A percentile compares a stretch with the other conserved stretches of the same genome.
Conservation (phyloP, 2,797 vertebrate genomes). For the Helicolenus hilgendorfi region DNA sequence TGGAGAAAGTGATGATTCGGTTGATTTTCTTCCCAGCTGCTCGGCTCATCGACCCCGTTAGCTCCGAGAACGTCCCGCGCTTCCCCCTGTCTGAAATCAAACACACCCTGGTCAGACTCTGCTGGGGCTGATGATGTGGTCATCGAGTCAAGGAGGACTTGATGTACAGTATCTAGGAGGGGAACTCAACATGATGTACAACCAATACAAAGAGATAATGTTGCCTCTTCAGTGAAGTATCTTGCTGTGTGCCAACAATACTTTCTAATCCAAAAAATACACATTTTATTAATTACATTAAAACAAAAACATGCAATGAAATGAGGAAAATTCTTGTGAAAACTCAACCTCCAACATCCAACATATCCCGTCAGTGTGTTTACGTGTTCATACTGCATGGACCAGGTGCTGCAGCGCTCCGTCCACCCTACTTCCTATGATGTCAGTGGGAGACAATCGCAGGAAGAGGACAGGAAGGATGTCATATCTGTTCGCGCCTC, state of each 20-base stretch:
- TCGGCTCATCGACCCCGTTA: conserved; percentile 97
- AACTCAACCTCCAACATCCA: not conserved
- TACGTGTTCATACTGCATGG: not conserved
- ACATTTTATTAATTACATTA: not conserved
- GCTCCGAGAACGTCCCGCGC: conserved; percentile 94
- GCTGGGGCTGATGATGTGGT: not conserved
- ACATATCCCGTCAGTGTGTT: not conserved
- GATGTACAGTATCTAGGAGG: not conserved
- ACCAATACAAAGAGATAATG: not conserved
- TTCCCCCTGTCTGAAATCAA: conserved; percentile 92
- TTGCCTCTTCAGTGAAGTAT: not conserved
- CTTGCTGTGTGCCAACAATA: not conserved
- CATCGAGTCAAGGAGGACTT: not conserved
- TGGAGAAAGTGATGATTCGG: conserved; percentile 98
- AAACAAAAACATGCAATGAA: not conserved
- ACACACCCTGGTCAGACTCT: conserved; percentile 10
- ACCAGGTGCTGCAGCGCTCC: conserved; percentile 64
- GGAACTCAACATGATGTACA: not conserved
- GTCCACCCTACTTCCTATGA: conserved; percentile 75
- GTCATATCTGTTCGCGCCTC: conserved; percentile 81
- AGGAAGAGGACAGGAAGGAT: conserved; percentile 90
- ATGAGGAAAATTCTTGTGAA: not conserved
- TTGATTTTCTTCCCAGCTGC: conserved; percentile 97
- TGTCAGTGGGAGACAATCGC: conserved; percentile 87
- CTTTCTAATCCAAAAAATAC: not conserved